phyloP scores from a whole-genome alignment of 2,797 vertebrate species.

The Echiichthys vipera region DNA sequence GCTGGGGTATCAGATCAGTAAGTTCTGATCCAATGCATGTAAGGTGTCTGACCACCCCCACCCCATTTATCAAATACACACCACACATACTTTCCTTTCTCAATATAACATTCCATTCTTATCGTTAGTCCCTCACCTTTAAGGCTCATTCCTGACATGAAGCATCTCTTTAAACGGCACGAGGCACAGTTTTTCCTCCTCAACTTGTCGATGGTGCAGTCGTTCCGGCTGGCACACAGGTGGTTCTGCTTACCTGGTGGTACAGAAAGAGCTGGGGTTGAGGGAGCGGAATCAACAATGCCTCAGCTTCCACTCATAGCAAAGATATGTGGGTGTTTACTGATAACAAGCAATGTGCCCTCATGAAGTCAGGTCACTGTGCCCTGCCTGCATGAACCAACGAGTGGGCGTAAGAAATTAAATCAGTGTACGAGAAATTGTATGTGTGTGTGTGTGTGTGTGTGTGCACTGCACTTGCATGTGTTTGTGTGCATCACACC shows the following conservation, averaged over 20 bases:
- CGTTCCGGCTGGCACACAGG: slow-evolving; percentile 94
- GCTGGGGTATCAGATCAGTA: slow-evolving; percentile 38
- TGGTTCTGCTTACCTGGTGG: slow-evolving; percentile 94
- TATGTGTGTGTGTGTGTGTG: not conserved
- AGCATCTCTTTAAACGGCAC: slow-evolving; percentile 93
- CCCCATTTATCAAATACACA: slow-evolving; percentile 10
- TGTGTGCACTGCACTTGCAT: not conserved
- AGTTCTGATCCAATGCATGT: slow-evolving; percentile 23
- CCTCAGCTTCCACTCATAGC: slow-evolving; percentile 53
- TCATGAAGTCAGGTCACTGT: slow-evolving; percentile 70
- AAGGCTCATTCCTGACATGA: slow-evolving; percentile 95
- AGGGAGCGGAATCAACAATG: slow-evolving; percentile 37
- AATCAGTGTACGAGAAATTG: slow-evolving; percentile 50
- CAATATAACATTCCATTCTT: not conserved
- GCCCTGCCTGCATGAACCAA: slow-evolving; percentile 53
- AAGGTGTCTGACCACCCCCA: slow-evolving; percentile 20
- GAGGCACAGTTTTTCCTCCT: slow-evolving; percentile 96
- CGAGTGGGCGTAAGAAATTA: slow-evolving; percentile 71
- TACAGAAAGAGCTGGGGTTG: slow-evolving; percentile 36
- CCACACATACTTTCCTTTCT: not conserved
- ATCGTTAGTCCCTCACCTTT: slow-evolving; percentile 85
- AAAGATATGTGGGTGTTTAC: slow-evolving; percentile 69
- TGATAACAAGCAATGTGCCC: slow-evolving; percentile 63
- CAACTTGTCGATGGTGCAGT: slow-evolving; percentile 97
- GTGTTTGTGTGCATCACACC: slow-evolving; percentile 33